Evolutionary conservation across 2,888 invertebrate species (phyloP).

Genomic region (Melikaiella ostensackeni): DNA sequence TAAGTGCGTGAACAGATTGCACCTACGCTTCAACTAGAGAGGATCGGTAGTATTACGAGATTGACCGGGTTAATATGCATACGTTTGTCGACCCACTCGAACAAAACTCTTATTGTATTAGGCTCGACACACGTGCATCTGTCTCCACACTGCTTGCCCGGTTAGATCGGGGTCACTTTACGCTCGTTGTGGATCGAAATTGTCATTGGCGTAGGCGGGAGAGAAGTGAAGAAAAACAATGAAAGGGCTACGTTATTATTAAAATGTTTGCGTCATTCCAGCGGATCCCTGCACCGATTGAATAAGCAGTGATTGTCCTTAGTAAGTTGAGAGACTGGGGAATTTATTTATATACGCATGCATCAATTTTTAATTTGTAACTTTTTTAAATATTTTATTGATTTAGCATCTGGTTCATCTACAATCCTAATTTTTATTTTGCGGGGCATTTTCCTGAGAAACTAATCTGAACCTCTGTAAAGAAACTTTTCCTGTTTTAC

Average conservation of each 20-base stretch:
- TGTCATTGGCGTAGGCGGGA: constrained; percentile 67
- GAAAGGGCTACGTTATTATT: constrained; percentile 14
- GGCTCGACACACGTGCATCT: constrained; percentile 64
- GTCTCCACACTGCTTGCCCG: constrained; percentile 48
- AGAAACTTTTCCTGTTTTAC: not conserved
- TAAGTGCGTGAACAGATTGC: constrained; percentile 56
- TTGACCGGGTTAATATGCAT: constrained; percentile 74
- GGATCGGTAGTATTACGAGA: constrained; percentile 70
- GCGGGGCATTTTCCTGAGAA: too few relatives aligned
- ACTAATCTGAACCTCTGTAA: too few relatives aligned
- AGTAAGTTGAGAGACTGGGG: not conserved
- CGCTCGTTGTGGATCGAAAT: constrained; percentile 56
- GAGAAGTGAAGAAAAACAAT: constrained; percentile 42
- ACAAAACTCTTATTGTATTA: constrained; percentile 73
- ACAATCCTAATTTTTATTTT: too few relatives aligned
- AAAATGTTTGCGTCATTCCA: constrained; percentile 15
- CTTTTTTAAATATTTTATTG: too few relatives aligned
- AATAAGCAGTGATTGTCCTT: constrained; percentile 12
- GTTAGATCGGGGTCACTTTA: constrained; percentile 57
- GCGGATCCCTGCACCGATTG: constrained; percentile 17
- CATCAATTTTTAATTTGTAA: too few relatives aligned
- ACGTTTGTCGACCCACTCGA: constrained; percentile 73
- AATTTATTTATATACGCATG: too few relatives aligned
- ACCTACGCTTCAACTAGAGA: constrained; percentile 62
- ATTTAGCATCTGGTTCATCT: too few relatives aligned